These are phyloP conservation scores for Eira barbara DNA, from an alignment of 2,113 vertebrate genomes.

Conservation along the genomic window DNA sequence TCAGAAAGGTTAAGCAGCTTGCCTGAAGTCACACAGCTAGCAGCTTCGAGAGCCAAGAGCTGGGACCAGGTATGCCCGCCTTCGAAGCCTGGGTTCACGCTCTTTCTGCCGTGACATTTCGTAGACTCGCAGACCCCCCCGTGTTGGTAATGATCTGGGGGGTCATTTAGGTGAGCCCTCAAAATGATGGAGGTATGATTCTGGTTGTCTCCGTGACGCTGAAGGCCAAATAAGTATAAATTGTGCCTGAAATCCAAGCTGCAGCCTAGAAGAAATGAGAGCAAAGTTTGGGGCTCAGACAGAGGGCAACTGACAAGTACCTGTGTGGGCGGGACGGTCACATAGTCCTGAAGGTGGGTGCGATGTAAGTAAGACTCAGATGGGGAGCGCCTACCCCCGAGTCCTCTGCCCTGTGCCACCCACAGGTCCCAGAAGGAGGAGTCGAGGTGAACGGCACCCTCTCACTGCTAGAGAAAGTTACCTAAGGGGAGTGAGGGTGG, in stretches of 20 bases:
- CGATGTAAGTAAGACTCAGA: neutral
- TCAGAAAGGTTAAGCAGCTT: neutral
- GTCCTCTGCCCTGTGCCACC: fast-evolving
- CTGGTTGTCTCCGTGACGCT: neutral
- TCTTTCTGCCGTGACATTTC: neutral
- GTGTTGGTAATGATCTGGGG: neutral
- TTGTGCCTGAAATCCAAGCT: neutral
- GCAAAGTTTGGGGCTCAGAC: neutral
- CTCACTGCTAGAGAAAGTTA: neutral
- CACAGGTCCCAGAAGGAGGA: neutral
- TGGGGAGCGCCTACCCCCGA: too few relatives aligned
- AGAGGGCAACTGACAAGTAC: neutral
- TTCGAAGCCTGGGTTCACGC: neutral
- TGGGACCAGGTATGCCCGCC: neutral
- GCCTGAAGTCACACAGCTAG: neutral
- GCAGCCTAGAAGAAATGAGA: neutral
- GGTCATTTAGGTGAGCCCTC: neutral
- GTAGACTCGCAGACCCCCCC: neutral
- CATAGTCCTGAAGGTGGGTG: neutral
- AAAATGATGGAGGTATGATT: neutral
- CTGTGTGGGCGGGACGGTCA: neutral
- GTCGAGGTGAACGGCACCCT: neutral
- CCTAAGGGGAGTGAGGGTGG: neutral
- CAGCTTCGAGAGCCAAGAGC: neutral
- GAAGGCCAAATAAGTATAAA: neutral